These are phyloP conservation scores for Trachelus iudaicus DNA, from an alignment of 2,888 invertebrate genomes.

Conservation along the genomic window DNA sequence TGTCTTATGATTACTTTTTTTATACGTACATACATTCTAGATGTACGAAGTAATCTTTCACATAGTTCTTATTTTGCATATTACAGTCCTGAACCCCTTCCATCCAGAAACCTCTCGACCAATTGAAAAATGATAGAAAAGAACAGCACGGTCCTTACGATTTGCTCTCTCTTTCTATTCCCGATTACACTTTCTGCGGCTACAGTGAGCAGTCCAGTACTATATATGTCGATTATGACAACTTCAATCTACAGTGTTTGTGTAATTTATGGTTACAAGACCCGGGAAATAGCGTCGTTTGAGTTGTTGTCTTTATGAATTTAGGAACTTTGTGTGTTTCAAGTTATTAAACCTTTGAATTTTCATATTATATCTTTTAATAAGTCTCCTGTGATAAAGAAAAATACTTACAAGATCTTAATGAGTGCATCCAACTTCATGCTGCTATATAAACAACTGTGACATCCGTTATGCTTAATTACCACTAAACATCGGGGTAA, in stretches of 20 bases:
- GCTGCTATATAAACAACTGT: background rate
- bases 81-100: no score
- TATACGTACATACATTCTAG: no score
- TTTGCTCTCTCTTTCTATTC: no score
- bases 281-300: background rate
- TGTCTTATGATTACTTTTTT: no score
- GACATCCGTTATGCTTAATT: background rate
- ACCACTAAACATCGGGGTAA: background rate
- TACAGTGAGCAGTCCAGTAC: no score
- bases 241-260: background rate
- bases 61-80: no score
- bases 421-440: background rate
- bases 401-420: background rate
- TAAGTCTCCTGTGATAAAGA: background rate
- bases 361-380: background rate
- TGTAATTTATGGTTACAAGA: background rate
- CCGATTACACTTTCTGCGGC: no score
- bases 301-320: background rate
- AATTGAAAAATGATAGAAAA: no score
- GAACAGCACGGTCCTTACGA: no score
- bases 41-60: no score
- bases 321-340: background rate
- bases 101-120: no score
- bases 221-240: no score
- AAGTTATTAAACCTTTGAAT: background rate